These are phyloP conservation scores for Leucopternis melanops DNA, from an alignment of 2,113 vertebrate species.

Conservation along the genomic window DNA sequence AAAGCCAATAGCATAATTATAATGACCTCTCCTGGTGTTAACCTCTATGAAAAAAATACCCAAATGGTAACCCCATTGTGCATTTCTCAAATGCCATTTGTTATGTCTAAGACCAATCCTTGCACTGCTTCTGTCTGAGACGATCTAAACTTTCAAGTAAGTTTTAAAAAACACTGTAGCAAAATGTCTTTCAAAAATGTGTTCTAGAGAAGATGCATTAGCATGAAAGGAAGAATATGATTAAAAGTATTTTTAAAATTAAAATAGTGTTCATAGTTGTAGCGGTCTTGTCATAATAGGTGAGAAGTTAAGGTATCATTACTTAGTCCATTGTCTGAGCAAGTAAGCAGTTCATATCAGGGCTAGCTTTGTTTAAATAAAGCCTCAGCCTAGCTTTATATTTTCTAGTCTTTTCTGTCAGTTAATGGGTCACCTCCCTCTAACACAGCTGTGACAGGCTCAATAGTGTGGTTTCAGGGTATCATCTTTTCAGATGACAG, in stretches of 20 bases:
- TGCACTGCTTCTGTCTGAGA: neutral
- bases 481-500: constrained; percentile 52
- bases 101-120: neutral
- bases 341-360: neutral
- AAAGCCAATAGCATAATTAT: neutral
- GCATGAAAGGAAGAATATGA: neutral
- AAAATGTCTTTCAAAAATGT: neutral
- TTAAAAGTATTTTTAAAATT: neutral
- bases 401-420: constrained; percentile 16
- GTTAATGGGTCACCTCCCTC: constrained; percentile 28
- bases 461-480: constrained; percentile 35
- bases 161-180: neutral
- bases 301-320: neutral
- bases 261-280: neutral
- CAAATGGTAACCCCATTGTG: neutral
- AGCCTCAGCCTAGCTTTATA: neutral
- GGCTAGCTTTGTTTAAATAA: constrained; percentile 11
- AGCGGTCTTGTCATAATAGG: neutral
- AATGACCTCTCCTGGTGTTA: neutral
- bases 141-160: neutral
- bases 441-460: constrained; percentile 40
- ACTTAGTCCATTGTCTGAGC: neutral
- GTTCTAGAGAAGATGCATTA: neutral
- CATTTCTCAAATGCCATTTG: neutral
- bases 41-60: neutral